A percentile compares a stretch with the other conserved stretches of the same genome.
Conservation (phyloP, 2,113 vertebrate genomes). For the Chlamydotis undulata region DNA sequence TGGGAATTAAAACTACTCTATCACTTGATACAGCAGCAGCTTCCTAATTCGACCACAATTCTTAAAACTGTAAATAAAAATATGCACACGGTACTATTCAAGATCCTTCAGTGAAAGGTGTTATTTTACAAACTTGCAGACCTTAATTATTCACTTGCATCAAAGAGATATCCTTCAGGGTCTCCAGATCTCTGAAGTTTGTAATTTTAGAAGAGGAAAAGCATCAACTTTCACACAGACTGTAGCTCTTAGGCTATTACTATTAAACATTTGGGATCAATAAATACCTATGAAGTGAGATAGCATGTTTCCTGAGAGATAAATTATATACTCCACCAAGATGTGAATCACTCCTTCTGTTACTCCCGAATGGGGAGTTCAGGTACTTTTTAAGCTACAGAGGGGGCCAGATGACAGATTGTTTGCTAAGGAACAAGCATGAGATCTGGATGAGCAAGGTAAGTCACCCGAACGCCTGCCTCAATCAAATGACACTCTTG, state of each 20-base stretch:
- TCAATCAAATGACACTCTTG: neutral
- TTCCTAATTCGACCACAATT: neutral
- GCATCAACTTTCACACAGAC: neutral
- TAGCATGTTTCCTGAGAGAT: neutral
- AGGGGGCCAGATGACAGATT: neutral
- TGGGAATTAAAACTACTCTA: slow-evolving; percentile 16
- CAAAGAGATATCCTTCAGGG: neutral
- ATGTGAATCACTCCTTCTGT: neutral
- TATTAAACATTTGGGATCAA: neutral
- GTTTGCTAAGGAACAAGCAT: neutral
- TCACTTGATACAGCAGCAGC: neutral
- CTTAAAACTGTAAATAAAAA: neutral
- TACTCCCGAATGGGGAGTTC: neutral
- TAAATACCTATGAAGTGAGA: neutral
- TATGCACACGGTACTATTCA: neutral
- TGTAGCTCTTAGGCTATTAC: neutral
- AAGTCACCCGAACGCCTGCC: neutral
- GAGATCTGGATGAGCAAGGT: neutral
- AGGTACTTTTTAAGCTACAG: neutral
- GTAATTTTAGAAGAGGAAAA: neutral
- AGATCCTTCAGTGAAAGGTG: neutral
- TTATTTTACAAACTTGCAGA: neutral
- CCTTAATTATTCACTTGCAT: neutral
- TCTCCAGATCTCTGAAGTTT: neutral
- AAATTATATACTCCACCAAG: neutral